These are phyloP conservation scores for Grallaria varia DNA, from an alignment of 2,113 vertebrate species.

Conservation along the genomic window DNA sequence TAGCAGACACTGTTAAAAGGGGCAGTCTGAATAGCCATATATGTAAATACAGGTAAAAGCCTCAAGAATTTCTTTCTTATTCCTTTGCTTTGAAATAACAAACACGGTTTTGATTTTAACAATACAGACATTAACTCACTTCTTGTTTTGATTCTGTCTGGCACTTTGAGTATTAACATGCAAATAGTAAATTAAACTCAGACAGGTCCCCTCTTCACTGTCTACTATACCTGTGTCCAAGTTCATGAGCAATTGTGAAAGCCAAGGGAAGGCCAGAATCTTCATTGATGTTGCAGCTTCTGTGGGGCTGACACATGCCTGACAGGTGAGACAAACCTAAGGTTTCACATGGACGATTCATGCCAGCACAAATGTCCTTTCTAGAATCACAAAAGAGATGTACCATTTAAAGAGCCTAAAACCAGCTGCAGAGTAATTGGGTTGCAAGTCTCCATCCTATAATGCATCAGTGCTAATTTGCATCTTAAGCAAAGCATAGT, in stretches of 20 bases:
- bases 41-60: neutral
- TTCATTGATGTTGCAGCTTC: conserved; percentile 98
- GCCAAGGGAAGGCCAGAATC: conserved; percentile 93
- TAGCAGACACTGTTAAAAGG: neutral
- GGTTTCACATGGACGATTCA: conserved; percentile 93
- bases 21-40: neutral
- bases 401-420: neutral
- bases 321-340: conserved; percentile 96
- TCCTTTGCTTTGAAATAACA: neutral
- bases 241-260: conserved; percentile 95
- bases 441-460: neutral
- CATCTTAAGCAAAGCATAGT: neutral
- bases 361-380: conserved; percentile 94
- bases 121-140: neutral
- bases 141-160: neutral
- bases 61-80: neutral
- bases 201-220: neutral
- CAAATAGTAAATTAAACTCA: neutral
- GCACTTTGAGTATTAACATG: neutral
- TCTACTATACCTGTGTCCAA: conserved; percentile 90
- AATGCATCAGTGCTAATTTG: neutral
- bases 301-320: conserved; percentile 94
- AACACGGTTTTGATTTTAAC: neutral
- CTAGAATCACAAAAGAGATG: conserved; percentile 64
- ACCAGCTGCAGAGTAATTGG: rapidly evolving